Base-by-base conservation (phyloP, 1,140 invertebrate genomes). In the Bacillus rossius region DNA sequence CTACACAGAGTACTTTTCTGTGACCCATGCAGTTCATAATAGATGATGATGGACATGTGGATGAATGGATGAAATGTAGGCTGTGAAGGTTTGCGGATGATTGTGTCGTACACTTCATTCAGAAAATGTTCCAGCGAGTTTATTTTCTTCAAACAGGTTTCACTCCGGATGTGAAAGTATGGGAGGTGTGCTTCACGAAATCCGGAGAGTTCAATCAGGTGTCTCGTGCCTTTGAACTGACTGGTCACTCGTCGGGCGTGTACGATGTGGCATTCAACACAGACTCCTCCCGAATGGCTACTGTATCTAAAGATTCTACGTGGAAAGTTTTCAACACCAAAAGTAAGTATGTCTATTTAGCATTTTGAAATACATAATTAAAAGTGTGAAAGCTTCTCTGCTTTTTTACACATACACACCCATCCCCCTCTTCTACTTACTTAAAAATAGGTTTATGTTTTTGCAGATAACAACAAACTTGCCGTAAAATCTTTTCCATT, bases 301-400 rank as follows among this genome's bases (percentile, higher is more conserved):
- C 91, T 8, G 84, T 93, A 50, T 92, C 89, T 2, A 94, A 93
- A 75, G 91, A 94, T 76, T 87, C 88, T 61, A 89, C 86, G 42
- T 95, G 90, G 87, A 88, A 84, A 71, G 74, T 92, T 50, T 95
- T 86, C 75, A 81, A 94, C 69, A 92, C 87, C 25, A 90, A 91
- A 71, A 81, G 89, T 91, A 77, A 77, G 52, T 55, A 29, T n/a
- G n/a, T n/a, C n/a, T n/a, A n/a, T n/a, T n/a, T n/a, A n/a, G n/a
- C n/a, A n/a, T 1, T 23, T 1, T 45, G 22, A 17, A 45, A 2
- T 1, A 16, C 16, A 41, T 41, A 2, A 41, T n/a, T n/a, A 16
- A 41, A n/a, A n/a, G n/a, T n/a, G n/a, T n/a, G n/a, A n/a, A n/a
- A n/a, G n/a, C n/a, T n/a, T n/a, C n/a, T n/a, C 2, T 1, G 74